Percentiles rank a stretch among this genome's conserved stretches.
phyloP scores from a whole-genome alignment of 2,888 invertebrate genomes.

The Cephonodes hylas region DNA sequence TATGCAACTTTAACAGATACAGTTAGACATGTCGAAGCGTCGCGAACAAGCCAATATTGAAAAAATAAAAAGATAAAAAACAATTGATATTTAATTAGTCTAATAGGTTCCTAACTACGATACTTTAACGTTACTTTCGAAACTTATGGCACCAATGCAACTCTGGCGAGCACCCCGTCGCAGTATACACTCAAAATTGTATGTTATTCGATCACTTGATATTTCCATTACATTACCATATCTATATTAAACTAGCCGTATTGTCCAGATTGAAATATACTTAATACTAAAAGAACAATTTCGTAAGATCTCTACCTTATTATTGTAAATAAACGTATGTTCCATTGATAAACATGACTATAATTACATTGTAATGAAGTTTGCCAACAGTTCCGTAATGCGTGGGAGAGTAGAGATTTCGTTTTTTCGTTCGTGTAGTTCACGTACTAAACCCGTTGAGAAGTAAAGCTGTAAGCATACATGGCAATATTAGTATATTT shows the following conservation, averaged over 20 bases:
- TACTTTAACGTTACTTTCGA: constrained; percentile 39
- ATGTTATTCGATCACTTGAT: constrained; percentile 21
- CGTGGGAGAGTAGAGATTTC: constrained; percentile 12
- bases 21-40: not conserved
- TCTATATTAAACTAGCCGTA: constrained; percentile 33
- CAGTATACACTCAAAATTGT: constrained; percentile 24
- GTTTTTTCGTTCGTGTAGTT: constrained; percentile 15
- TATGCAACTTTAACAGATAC: not conserved
- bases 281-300: constrained; percentile 40
- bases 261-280: constrained; percentile 50
- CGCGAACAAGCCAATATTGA: constrained; percentile 28
- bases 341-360: constrained; percentile 5
- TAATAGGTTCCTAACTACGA: constrained; percentile 59
- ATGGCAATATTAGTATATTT: not conserved
- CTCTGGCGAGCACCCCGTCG: constrained; percentile 32
- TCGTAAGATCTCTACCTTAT: constrained; percentile 15
- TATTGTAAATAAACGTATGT: constrained; percentile 1
- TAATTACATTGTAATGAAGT: not conserved
- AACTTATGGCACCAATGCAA: constrained; percentile 59
- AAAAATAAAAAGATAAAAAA: constrained; percentile 23
- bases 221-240: constrained; percentile 29
- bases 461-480: not conserved
- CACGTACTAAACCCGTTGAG: not conserved
- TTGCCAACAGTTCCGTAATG: not conserved
- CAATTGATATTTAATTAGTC: constrained; percentile 38